Evolutionary conservation across 2,888 invertebrate species (phyloP), one percentile per base, ranked within the genome.

Genomic region (Tipula lateralis): DNA sequence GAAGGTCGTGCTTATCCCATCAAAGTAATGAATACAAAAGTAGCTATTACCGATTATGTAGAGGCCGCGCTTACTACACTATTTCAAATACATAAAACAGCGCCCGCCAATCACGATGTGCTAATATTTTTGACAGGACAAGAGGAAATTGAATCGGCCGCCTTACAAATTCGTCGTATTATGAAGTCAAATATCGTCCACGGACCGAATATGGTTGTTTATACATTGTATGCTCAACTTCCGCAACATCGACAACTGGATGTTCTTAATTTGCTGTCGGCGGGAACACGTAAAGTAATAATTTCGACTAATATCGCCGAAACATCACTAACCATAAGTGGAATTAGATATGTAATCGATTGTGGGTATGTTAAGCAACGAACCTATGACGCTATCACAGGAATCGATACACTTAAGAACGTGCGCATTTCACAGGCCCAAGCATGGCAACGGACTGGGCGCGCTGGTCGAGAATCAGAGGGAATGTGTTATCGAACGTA

Each of bases 251-350:
- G 96, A 87, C 97, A 99, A 91, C 91, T 98, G 88, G 94, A 95
- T 88, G 97, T 96, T 24, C 98, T 98, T 91, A 92, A 93, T 85
- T 92, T 93, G 0, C 92, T 94, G 0, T 94, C 95, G 1, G 90
- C 92, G 2, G 95, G 94, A 85, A 93, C 93, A 19, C 92, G 99
- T 84, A 99, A 99, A 91, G 94, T 99, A 29, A 94, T 99, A 32
- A 92, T 99, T 84, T 95, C 98, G 5, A 99, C 99, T 34, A 99
- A 99, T 89, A 96, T 99, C 86, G 99, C 99, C 0, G 99, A 99
- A 91, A 97, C 99, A 0, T 99, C 99, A 1, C 93, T 99, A 32
- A 99, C 99, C 0, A 99, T 99, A 87, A 95, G 95, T 85, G 96
- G 96, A 84, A 95, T 99, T 86, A 95, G 95, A 87, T 96, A 94